A percentile compares a stretch with the other conserved stretches of the same genome.
Conservation (phyloP, 2,113 vertebrate genomes). For the Callopanchax toddi region DNA sequence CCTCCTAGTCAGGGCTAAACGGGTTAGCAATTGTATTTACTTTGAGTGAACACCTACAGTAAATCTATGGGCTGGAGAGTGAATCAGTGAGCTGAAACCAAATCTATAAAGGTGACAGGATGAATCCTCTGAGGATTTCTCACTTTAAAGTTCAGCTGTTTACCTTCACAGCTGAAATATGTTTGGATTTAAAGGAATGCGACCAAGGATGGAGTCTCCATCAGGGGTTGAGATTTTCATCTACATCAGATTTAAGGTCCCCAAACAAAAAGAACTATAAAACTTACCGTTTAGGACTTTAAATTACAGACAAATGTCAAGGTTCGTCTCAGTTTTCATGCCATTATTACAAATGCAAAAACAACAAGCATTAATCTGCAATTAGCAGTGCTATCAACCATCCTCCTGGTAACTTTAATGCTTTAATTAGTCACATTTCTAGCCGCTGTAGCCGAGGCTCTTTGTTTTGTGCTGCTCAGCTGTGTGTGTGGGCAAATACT, state of each 20-base stretch:
- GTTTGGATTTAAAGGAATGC: too few relatives aligned
- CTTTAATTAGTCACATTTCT: neutral
- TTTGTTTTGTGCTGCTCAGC: conserved; percentile 17
- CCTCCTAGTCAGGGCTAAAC: too few relatives aligned
- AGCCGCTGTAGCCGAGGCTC: neutral
- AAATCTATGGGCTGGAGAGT: too few relatives aligned
- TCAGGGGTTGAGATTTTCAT: too few relatives aligned
- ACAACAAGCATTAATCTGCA: conserved; percentile 10
- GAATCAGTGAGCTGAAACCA: too few relatives aligned
- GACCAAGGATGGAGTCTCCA: too few relatives aligned
- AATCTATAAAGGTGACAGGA: too few relatives aligned
- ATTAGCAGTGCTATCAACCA: conserved; percentile 21
- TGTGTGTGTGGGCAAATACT: conserved; percentile 25
- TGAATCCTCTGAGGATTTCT: too few relatives aligned
- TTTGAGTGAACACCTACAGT: too few relatives aligned
- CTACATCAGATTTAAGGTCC: neutral
- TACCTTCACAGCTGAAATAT: too few relatives aligned
- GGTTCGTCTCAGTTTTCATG: neutral
- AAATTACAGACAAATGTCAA: neutral
- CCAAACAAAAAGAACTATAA: neutral
- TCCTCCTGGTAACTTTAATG: neutral
- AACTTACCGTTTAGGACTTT: neutral
- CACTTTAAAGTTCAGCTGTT: too few relatives aligned
- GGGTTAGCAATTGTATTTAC: too few relatives aligned
- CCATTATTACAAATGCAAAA: conserved; percentile 10